These are phyloP conservation scores for Caenorhabditis briggsae DNA, from an alignment of 1,140 invertebrate species.

Conservation along the genomic window DNA sequence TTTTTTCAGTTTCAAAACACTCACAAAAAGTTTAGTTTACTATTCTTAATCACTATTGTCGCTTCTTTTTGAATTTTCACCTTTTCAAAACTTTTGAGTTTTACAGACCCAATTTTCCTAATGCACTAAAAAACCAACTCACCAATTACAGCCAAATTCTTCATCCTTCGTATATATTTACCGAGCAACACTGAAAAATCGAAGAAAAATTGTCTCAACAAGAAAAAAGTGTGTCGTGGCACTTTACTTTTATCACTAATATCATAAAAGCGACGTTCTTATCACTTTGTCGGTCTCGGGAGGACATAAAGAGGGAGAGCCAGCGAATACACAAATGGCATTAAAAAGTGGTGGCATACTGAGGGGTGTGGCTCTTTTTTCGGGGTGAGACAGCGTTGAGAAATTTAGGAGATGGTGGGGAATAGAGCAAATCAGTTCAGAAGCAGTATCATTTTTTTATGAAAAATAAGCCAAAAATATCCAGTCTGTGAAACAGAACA, in stretches of 20 bases:
- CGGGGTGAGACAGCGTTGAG: background rate
- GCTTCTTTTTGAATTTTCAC: too few relatives aligned
- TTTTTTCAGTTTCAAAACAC: background rate
- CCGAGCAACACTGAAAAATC: background rate
- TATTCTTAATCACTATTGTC: background rate
- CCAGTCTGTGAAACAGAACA: too few relatives aligned
- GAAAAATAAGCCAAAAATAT: too few relatives aligned
- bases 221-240: background rate
- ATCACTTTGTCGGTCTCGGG: background rate
- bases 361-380: background rate
- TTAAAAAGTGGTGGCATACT: conserved; percentile 31
- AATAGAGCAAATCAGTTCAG: background rate
- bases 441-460: too few relatives aligned
- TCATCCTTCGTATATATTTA: background rate
- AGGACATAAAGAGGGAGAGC: background rate
- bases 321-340: conserved; percentile 12
- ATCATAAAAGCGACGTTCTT: conserved; percentile 9
- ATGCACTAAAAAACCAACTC: background rate
- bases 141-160: conserved; percentile 1
- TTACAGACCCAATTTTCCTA: background rate
- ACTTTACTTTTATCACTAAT: conserved; percentile 12
- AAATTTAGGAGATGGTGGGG: background rate
- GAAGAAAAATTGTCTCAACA: background rate
- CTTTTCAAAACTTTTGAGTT: too few relatives aligned
- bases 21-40: background rate